Conservation (phyloP, 1,140 invertebrate species). For the Ceratosolen fusciceps region DNA sequence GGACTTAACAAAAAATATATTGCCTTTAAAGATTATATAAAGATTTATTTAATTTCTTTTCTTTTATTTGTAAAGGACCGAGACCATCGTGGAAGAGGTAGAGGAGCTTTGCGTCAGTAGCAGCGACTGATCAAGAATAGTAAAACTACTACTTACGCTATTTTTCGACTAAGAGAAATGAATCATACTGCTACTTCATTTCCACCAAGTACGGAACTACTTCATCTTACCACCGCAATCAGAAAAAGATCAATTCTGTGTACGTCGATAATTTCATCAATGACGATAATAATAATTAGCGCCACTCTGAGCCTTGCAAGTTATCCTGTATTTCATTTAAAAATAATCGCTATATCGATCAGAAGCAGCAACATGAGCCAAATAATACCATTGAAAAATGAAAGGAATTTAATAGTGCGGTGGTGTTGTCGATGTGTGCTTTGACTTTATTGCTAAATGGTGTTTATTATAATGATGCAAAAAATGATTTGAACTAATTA, state of each 20-base stretch:
- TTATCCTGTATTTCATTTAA: conserved; percentile 46
- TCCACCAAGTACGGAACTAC: conserved; percentile 34
- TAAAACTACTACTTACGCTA: conserved; percentile 11
- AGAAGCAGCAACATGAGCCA: conserved; percentile 31
- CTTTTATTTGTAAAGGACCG: conserved; percentile 59
- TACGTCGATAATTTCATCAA: conserved; percentile 7
- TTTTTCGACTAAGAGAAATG: conserved; percentile 34
- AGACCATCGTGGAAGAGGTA: conserved; percentile 64
- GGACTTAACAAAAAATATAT: too few species aligned
- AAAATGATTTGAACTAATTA: conserved; percentile 52
- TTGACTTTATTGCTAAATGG: conserved; percentile 56
- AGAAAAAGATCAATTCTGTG: conserved; percentile 28
- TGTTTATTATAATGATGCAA: conserved; percentile 62
- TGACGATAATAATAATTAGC: conserved; percentile 43
- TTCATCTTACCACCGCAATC: conserved; percentile 14
- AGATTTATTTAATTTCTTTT: not conserved
- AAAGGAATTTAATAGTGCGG: conserved; percentile 46
- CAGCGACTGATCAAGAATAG: conserved; percentile 52
- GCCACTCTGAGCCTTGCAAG: conserved; percentile 41
- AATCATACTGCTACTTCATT: conserved; percentile 32
- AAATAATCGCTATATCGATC: conserved; percentile 40
- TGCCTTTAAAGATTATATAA: too few species aligned
- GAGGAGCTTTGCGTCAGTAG: conserved; percentile 68
- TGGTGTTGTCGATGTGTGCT: conserved; percentile 48
- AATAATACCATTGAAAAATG: conserved; percentile 29